Conservation (phyloP, 2,888 invertebrate genomes). For the Folsomia candida region DNA sequence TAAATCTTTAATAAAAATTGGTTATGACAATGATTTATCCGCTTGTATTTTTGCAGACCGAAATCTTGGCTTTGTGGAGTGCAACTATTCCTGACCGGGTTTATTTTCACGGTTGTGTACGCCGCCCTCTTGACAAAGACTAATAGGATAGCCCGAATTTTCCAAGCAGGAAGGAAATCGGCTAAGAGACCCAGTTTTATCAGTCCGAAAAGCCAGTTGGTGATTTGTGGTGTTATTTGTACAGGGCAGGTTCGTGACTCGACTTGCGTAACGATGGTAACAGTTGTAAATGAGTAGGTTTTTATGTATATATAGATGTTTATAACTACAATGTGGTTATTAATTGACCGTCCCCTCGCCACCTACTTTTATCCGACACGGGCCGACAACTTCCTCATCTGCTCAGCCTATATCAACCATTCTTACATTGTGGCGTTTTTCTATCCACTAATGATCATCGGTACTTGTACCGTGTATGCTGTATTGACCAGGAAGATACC, state of each 20-base stretch:
- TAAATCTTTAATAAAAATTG: too few species aligned
- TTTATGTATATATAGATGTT: conserved; percentile 62
- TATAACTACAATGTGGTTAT: conserved; percentile 88
- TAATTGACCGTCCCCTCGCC: conserved; percentile 83
- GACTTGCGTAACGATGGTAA: not conserved
- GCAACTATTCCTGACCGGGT: conserved; percentile 68
- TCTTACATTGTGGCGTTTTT: conserved; percentile 79
- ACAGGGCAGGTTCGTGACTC: conserved; percentile 79
- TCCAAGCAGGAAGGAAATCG: conserved; percentile 93
- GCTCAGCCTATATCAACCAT: conserved; percentile 86
- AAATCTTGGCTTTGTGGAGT: conserved; percentile 85
- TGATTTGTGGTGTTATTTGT: conserved; percentile 82
- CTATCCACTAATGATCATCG: conserved; percentile 55
- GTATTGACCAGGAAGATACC: conserved; percentile 94
- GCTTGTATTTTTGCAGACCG: too few species aligned
- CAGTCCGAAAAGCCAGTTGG: conserved; percentile 83
- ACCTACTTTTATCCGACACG: conserved; percentile 87
- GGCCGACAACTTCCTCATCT: conserved; percentile 89
- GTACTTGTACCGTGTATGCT: conserved; percentile 88
- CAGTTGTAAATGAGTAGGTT: not conserved
- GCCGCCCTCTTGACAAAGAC: conserved; percentile 96
- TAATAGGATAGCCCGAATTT: conserved; percentile 91
- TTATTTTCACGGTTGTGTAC: conserved; percentile 96
- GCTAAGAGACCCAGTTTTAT: conserved; percentile 93
- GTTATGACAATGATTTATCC: too few species aligned